These are phyloP conservation scores for Pardalotus punctatus DNA, from an alignment of 2,113 vertebrate species.

Conservation along the genomic window DNA sequence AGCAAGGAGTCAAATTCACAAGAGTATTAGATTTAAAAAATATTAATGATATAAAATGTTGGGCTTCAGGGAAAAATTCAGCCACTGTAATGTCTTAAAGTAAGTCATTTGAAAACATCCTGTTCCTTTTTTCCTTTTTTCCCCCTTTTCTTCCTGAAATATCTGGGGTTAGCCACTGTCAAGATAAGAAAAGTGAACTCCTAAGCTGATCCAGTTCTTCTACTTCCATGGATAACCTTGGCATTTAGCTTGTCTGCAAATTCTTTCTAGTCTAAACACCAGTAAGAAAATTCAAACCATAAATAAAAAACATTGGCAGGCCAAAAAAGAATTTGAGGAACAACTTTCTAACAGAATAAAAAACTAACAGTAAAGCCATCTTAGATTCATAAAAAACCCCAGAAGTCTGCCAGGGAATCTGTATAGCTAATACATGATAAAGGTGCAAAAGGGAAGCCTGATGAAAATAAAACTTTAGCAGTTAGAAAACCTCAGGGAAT, in stretches of 20 bases:
- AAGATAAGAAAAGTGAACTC: slow-evolving; percentile 23
- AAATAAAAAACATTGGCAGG: slow-evolving; percentile 14
- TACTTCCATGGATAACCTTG: slow-evolving; percentile 10
- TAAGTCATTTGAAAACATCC: not conserved
- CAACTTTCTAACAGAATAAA: not conserved
- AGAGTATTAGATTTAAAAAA: not conserved
- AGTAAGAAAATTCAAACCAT: slow-evolving; percentile 21
- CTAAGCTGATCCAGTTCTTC: slow-evolving; percentile 23
- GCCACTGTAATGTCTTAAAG: not conserved
- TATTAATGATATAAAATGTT: not conserved
- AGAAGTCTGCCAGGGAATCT: not conserved
- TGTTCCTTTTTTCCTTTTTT: not conserved
- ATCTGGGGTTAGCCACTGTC: not conserved
- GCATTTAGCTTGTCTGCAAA: slow-evolving; percentile 40
- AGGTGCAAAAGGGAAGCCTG: not conserved
- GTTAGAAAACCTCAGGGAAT: not conserved
- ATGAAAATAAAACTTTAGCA: not conserved
- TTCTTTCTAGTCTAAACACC: slow-evolving; percentile 43
- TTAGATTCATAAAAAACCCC: not conserved
- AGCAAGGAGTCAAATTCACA: not conserved
- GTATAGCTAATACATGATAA: not conserved
- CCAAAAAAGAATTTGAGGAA: slow-evolving; percentile 6
- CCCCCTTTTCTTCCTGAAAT: not conserved
- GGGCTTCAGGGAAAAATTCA: not conserved
- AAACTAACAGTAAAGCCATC: not conserved